phyloP scores from a whole-genome alignment of 1,140 invertebrate genomes.

The Drosophila subpulchrella region DNA sequence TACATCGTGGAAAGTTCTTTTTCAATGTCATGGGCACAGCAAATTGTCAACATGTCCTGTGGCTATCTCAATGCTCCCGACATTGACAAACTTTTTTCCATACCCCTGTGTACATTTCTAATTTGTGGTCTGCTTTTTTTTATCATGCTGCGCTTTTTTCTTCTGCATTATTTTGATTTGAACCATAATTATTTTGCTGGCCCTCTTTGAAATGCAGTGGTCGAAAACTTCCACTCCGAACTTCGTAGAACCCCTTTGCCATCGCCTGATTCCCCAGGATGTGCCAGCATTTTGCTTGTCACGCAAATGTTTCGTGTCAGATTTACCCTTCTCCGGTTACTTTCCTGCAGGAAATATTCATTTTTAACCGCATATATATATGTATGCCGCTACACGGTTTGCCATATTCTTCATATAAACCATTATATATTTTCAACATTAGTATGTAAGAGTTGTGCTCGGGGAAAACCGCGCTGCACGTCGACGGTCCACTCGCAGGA shows the following conservation, averaged over 20 bases:
- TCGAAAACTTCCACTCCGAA: neutral
- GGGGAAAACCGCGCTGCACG: slow-evolving; percentile 46
- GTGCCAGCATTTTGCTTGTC: slow-evolving; percentile 65
- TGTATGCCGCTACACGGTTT: slow-evolving; percentile 14
- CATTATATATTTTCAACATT: slow-evolving; percentile 25
- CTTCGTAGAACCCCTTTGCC: neutral
- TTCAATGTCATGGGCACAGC: slow-evolving; percentile 53
- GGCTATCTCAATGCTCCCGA: slow-evolving; percentile 32
- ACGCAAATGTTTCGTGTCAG: slow-evolving; percentile 77
- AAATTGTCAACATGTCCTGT: slow-evolving; percentile 10
- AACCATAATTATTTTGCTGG: slow-evolving; percentile 66
- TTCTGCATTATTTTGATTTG: slow-evolving; percentile 52
- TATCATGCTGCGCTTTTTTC: slow-evolving; percentile 3
- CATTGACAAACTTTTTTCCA: slow-evolving; percentile 20
- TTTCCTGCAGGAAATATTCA: slow-evolving; percentile 48
- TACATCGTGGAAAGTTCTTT: slow-evolving; percentile 14
- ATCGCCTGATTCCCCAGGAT: slow-evolving; percentile 13
- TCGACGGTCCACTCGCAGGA: slow-evolving; percentile 46
- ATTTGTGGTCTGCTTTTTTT: slow-evolving; percentile 33
- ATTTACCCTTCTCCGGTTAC: slow-evolving; percentile 63
- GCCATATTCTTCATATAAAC: slow-evolving; percentile 21
- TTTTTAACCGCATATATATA: slow-evolving; percentile 31
- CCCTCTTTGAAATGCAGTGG: slow-evolving; percentile 31
- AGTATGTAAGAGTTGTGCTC: slow-evolving; percentile 31
- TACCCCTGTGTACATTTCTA: slow-evolving; percentile 32